These are phyloP conservation scores for Athalia rosae DNA, from an alignment of 2,888 invertebrate genomes.

Conservation along the genomic window DNA sequence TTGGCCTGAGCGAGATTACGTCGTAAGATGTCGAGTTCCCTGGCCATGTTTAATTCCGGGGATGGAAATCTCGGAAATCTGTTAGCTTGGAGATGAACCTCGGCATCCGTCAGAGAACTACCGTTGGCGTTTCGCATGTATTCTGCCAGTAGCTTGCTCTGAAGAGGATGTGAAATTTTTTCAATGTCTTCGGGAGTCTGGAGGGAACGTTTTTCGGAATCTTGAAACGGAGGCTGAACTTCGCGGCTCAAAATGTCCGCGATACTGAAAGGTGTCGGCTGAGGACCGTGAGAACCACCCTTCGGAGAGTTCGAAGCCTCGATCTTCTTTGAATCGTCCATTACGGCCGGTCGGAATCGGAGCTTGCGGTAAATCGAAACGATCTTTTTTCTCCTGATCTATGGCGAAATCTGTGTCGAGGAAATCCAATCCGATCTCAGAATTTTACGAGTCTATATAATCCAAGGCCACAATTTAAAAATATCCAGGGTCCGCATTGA, in stretches of 20 bases:
- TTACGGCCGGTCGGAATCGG: slow-evolving; percentile 52
- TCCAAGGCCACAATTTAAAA: not conserved
- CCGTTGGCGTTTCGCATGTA: slow-evolving; percentile 26
- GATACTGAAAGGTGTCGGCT: slow-evolving; percentile 71
- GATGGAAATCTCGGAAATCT: slow-evolving; percentile 61
- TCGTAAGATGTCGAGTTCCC: slow-evolving; percentile 67
- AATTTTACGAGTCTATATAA: not conserved
- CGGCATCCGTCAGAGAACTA: slow-evolving; percentile 56
- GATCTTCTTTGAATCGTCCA: slow-evolving; percentile 60
- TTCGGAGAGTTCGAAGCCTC: slow-evolving; percentile 62
- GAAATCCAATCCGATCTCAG: not conserved
- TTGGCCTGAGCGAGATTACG: slow-evolving; percentile 68
- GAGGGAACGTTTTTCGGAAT: slow-evolving; percentile 53
- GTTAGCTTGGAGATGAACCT: slow-evolving; percentile 23
- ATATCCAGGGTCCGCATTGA: not conserved
- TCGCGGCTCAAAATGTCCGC: slow-evolving; percentile 69
- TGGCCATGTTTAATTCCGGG: slow-evolving; percentile 63
- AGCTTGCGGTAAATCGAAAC: not conserved
- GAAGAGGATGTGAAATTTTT: slow-evolving; percentile 28
- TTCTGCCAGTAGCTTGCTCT: slow-evolving; percentile 35
- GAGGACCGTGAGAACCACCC: slow-evolving; percentile 57
- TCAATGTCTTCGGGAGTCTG: slow-evolving; percentile 24
- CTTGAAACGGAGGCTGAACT: slow-evolving; percentile 48
- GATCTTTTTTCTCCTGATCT: not conserved
- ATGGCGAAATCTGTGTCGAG: not conserved